Base-by-base conservation (phyloP, 2,888 invertebrate species). In the Strigamia transsilvanica region DNA sequence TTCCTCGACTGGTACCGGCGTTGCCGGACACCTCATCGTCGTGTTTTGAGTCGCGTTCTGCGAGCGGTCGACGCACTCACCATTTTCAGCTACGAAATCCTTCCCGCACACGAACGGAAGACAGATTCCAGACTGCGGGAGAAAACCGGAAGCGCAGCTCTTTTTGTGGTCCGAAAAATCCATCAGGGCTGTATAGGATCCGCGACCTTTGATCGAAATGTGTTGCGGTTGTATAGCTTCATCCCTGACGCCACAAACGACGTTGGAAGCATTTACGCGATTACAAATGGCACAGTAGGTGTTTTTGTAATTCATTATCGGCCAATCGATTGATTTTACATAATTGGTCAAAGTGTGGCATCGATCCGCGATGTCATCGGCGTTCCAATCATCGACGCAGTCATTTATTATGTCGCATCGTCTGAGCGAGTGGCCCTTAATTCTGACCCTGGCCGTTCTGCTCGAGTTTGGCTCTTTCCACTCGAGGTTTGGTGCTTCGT, bases 231-330 rank as follows among this genome's bases (percentile, higher is more conserved):
- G 1, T 1, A 3, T 2, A 27, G 3, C 27, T 66, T 23, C 61
- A 7, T 6, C 0, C 23, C 23, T n/a, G 18, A 2, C 10, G 5
- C 9, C 13, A 27, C 23, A 32, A 0, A 27, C 13, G 13, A 73
- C 13, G 32, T 12, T 15, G 41, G 38, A 42, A 79, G 12, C 12
- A 13, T 79, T 79, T 38, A 27, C n/a, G 13, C 38, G 41, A 84
- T 89, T 89, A 85, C 90, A 90, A 46, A 88, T 85, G n/a, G 89
- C 90, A 84, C 90, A 90, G 84, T 89, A 89, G 0, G 87, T 86
- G 84, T 90, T 90, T 82, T 88, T 86, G 85, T 87, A 89, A 2
- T 32, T 9, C 0, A 73, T 5, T 32, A 0, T 2, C 0, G 9
- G 6, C n/a, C 73, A 27, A 66, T 4, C 21, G 1, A n/a, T 56